A percentile compares a stretch with the other conserved stretches of the same genome.
Evolutionary conservation across 2,888 invertebrate genomes (phyloP).

Genomic region (Limnephilus marmoratus): DNA sequence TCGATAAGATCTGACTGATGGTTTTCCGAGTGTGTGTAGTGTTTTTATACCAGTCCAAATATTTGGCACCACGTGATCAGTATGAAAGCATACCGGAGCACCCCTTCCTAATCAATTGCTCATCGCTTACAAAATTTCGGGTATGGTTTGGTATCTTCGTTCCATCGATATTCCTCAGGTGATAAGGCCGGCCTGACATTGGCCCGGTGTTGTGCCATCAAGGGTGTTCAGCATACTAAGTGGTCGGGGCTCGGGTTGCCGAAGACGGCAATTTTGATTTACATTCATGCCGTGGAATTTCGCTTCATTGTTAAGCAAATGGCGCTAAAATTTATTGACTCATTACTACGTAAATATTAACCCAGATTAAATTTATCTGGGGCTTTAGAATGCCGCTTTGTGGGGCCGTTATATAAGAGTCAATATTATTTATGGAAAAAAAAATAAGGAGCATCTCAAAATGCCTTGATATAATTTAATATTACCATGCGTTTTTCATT

Average conservation of each 20-base stretch:
- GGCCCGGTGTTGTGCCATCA: constrained; percentile 55
- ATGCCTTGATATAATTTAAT: background rate
- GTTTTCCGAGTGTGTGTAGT: constrained; percentile 7
- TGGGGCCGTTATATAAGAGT: background rate
- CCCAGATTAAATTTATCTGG: constrained; percentile 23
- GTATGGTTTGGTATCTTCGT: constrained; percentile 44
- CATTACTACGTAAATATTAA: constrained; percentile 22
- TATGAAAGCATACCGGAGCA: constrained; percentile 9
- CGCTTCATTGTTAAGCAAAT: constrained; percentile 42
- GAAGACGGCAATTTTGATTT: constrained; percentile 43
- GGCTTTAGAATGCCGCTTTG: background rate
- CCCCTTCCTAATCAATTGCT: constrained; percentile 32
- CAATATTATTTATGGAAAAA: background rate
- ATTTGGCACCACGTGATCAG: constrained; percentile 19
- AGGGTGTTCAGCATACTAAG: constrained; percentile 28
- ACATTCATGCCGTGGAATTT: constrained; percentile 43
- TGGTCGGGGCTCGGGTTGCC: background rate
- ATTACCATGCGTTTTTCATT: no score
- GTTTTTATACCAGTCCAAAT: constrained; percentile 59
- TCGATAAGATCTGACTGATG: constrained; percentile 60
- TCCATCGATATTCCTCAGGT: constrained; percentile 61
- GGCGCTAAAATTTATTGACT: constrained; percentile 46
- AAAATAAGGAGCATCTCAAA: background rate
- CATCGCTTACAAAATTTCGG: constrained; percentile 50
- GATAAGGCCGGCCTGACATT: constrained; percentile 62